Base-by-base conservation (phyloP, 1,140 invertebrate species). In the Aporrectodea caliginosa region DNA sequence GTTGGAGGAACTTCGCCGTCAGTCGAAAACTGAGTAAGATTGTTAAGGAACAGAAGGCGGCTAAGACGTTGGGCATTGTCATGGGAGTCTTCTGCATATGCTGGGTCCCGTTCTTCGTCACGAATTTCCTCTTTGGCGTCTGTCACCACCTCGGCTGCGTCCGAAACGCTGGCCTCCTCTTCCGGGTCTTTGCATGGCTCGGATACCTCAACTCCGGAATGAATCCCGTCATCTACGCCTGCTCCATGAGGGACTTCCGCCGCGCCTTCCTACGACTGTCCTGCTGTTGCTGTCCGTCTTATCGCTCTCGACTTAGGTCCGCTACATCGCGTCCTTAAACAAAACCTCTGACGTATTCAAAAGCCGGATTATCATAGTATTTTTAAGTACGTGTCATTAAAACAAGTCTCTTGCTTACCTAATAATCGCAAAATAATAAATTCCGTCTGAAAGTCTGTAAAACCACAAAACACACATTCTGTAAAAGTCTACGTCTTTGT, bases 151-250 rank as follows among this genome's bases (percentile, higher is more conserved):
- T 16, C 16, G 31, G 30, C 35, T 79, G 77, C 58, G 74, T 80
- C 2, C 22, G 73, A 31, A 76, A 77, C 35, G 73, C 79, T 16
- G 79, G 77, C 33, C 34, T 80, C n/a, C 35, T 80, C 2, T 77
- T 80, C 35, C 79, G 73, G 33, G 73, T 86, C 16, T 86, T 86
- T 74, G 86, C 86, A 79, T 97, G 96, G 96, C 97, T 79, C 88
- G 92, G 96, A 80, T 88, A 88, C 79, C 85, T 85, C 77, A 88
- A 88, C 79, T 86, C 85, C 35, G 93, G 94, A 35, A 97, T 98
- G 95, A 98, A 98, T 90, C 96, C 96, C 0, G 93, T 98, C 77
- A 98, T 98, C 84, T 98, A 98, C 88, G 95, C 96, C 1, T 97
- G 94, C 85, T 98, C 95, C 94, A 97, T 94, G 88, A 91, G 93